A percentile compares a stretch with the other conserved stretches of the same genome.
These are phyloP conservation scores for Engraulis encrasicolus DNA, from an alignment of 2,113 vertebrate species.

Conservation along the genomic window DNA sequence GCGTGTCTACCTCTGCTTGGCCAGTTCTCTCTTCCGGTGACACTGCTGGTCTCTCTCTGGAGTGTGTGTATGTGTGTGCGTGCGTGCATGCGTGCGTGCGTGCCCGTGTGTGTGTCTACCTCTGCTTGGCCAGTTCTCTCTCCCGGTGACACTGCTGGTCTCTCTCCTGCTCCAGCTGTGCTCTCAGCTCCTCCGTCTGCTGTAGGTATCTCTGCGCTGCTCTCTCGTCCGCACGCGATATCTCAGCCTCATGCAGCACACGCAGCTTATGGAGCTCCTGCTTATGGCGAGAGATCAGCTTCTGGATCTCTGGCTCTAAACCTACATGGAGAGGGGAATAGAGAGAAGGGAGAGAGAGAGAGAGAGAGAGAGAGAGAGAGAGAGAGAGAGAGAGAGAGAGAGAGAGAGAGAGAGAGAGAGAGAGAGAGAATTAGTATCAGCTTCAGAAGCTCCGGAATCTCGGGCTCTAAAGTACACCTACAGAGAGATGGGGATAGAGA, in stretches of 20 bases:
- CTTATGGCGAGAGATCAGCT: slow-evolving; percentile 88
- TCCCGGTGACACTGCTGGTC: slow-evolving; percentile 85
- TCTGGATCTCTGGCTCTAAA: slow-evolving; percentile 96
- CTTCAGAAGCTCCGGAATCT: no score
- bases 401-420: neutral
- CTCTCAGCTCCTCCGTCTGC: slow-evolving; percentile 83
- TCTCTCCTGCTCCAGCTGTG: slow-evolving; percentile 81
- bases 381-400: neutral
- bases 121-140: slow-evolving; percentile 81
- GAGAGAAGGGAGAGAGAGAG: neutral
- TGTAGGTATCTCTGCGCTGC: slow-evolving; percentile 79
- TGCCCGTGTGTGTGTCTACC: slow-evolving; percentile 61
- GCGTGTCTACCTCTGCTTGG: slow-evolving; percentile 78
- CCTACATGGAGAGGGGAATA: slow-evolving; percentile 67
- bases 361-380: neutral
- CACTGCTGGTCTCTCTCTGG: slow-evolving; percentile 84
- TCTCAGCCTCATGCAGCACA: slow-evolving; percentile 86
- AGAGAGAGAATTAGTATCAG: neutral
- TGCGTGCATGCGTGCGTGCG: neutral
- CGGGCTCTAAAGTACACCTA: no score
- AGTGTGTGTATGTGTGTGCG: slow-evolving; percentile 74
- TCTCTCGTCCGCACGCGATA: slow-evolving; percentile 82
- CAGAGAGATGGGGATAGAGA: no score
- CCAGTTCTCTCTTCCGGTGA: slow-evolving; percentile 81
- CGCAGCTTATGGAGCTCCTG: slow-evolving; percentile 88